Evolutionary conservation across 2,113 vertebrate species (phyloP), one percentile per base, ranked within the genome.

Genomic region (Xiphophorus maculatus): DNA sequence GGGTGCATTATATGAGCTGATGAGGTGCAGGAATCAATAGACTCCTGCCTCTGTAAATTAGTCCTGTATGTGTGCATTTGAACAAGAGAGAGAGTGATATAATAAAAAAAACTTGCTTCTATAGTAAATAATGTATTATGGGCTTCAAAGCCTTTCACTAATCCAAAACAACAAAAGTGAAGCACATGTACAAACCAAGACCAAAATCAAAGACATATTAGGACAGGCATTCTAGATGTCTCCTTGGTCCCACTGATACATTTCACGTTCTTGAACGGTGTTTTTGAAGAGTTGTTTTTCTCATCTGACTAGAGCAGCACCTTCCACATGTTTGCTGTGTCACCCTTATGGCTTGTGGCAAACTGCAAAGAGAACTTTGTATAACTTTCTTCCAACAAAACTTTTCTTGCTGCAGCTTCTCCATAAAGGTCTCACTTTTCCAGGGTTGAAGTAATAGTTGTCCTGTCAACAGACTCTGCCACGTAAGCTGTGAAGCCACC

Each of bases 1-100:
- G 44, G 83, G 73, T 85, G 84, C 89, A 79, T 83, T 93, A 83
- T 86, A 88, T 73, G 86, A 87, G 86, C 81, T 33, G 80, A 87
- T 91, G 89, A 82, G 78, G 76, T 63, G 74, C 72, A 89, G 87
- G 82, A 93, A 86, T 35, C 0, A 12, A 84, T 42, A 74, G 17
- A 60, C 69, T 63, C 73, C 72, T 63, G 70, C 63, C 80, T 81
- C 33, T 81, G 32, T 80, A 66, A 70, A 83, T 79, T 66, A 58
- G 40, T 72, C 58, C 83, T 37, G 29, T 69, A 35, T 77, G 69
- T 62, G 62, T 69, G 60, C 76, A 83, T 83, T 73, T 73, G 37
- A 79, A 69, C 63, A 7, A 13, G 54, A 66, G 71, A 79, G 74
- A 40, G 66, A 80, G 70, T 30, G 83, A 85, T 79, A 80, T 80